phyloP scores from a whole-genome alignment of 2,797 vertebrate species.

The Euthynnus affinis region DNA sequence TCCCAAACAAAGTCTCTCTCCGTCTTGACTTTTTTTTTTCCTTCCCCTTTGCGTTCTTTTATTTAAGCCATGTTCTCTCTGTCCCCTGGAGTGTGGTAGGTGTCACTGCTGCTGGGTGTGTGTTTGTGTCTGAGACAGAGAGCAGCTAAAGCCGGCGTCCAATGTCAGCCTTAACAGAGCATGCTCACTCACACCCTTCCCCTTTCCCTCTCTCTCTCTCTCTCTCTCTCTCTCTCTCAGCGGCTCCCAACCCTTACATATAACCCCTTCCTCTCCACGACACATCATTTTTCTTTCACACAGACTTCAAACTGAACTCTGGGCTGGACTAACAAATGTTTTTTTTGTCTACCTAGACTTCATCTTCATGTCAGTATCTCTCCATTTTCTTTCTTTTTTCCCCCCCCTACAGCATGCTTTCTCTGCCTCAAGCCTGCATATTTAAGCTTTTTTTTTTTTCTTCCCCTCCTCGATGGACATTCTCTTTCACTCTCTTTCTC shows the following conservation, averaged over 20 bases:
- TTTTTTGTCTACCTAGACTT: neutral
- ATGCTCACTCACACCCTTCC: conserved; percentile 70
- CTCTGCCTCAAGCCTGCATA: conserved; percentile 38
- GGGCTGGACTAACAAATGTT: too few relatives aligned
- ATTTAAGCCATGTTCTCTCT: conserved; percentile 38
- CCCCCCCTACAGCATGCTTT: neutral
- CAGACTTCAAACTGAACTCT: neutral
- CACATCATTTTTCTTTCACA: conserved; percentile 9
- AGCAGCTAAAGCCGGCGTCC: conserved; percentile 67
- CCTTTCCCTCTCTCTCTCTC: conserved; percentile 9
- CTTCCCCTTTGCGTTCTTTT: conserved; percentile 10
- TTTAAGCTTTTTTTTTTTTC: conserved; percentile 42
- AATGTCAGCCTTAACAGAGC: conserved; percentile 69
- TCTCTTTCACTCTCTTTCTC: conserved; percentile 32
- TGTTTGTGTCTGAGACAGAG: conserved; percentile 57
- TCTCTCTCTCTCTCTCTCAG: conserved; percentile 9
- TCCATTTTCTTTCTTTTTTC: conserved; percentile 3
- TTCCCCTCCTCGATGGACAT: conserved; percentile 25
- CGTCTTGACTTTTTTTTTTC: conserved; percentile 5
- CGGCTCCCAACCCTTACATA: conserved; percentile 37
- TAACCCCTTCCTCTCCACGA: conserved; percentile 27
- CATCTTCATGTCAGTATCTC: neutral
- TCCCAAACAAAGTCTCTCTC: conserved; percentile 39
- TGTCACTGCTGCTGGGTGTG: conserved; percentile 62
- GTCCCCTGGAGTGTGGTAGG: conserved; percentile 64